These are phyloP conservation scores for Metallyticus violacea DNA, from an alignment of 2,888 invertebrate genomes.

Conservation along the genomic window DNA sequence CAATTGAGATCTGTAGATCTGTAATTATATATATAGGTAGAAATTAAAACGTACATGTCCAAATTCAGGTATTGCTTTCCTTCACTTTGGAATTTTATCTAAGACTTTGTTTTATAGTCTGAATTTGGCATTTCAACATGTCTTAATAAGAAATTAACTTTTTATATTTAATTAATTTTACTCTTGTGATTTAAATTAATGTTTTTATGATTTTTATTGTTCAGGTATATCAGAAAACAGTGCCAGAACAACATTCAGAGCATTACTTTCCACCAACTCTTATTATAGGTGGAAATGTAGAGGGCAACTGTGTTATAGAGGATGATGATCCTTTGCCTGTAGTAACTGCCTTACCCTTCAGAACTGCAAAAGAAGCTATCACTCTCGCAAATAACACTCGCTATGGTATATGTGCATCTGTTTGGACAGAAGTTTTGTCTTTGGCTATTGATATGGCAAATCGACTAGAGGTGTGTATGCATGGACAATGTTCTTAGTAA, in stretches of 20 bases:
- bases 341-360: constrained; percentile 50
- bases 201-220: not conserved
- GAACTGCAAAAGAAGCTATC: constrained; percentile 56
- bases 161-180: not conserved
- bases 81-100: no score
- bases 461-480: constrained; percentile 45
- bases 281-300: constrained; percentile 45
- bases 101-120: not conserved
- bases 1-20: no score
- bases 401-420: constrained; percentile 51
- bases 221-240: constrained; percentile 17
- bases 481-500: not conserved
- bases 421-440: constrained; percentile 57
- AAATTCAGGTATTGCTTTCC: no score
- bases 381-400: constrained; percentile 53
- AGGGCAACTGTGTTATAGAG: constrained; percentile 43
- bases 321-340: constrained; percentile 49
- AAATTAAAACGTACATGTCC: no score
- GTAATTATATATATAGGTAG: no score
- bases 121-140: not conserved
- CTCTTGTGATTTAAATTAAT: not conserved
- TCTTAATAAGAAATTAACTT: no score
- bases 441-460: constrained; percentile 53
- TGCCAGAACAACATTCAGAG: constrained; percentile 33
- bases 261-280: constrained; percentile 46